These are phyloP conservation scores for Eulithis testata DNA, from an alignment of 2,888 invertebrate genomes.

Conservation along the genomic window DNA sequence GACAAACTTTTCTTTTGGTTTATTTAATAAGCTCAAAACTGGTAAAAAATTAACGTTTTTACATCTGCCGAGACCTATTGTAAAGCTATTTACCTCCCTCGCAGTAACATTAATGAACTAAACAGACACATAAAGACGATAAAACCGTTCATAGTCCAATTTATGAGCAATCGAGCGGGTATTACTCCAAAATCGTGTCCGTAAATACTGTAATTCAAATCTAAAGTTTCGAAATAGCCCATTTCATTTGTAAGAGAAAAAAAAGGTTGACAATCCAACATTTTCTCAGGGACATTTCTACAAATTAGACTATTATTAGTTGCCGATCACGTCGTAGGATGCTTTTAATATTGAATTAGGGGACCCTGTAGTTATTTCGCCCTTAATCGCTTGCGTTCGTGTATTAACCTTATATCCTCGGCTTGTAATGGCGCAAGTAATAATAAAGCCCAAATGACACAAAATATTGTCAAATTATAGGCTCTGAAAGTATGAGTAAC, in stretches of 20 bases:
- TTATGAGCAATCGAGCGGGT: constrained; percentile 53
- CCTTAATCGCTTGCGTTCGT: constrained; percentile 79
- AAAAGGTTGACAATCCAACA: constrained; percentile 80
- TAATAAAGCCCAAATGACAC: constrained; percentile 84
- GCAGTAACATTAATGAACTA: constrained; percentile 39
- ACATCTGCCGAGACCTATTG: constrained; percentile 12
- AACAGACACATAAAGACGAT: constrained; percentile 48
- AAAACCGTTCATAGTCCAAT: constrained; percentile 54
- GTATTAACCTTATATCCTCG: constrained; percentile 82
- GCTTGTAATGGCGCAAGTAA: constrained; percentile 82
- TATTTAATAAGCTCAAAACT: no score
- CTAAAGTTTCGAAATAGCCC: constrained; percentile 63
- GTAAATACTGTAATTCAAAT: constrained; percentile 65
- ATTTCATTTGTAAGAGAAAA: constrained; percentile 69
- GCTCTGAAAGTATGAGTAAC: constrained; percentile 81
- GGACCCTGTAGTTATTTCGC: constrained; percentile 79
- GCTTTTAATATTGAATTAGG: constrained; percentile 85
- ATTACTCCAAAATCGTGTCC: constrained; percentile 57
- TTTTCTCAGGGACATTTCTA: constrained; percentile 84
- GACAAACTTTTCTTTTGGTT: no score
- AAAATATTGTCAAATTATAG: constrained; percentile 85
- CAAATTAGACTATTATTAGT: constrained; percentile 83
- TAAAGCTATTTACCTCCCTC: constrained; percentile 22
- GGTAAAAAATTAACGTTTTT: not conserved
- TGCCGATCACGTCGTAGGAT: constrained; percentile 81